These are phyloP conservation scores for Trilocha varians DNA, from an alignment of 2,888 invertebrate genomes.

Conservation along the genomic window DNA sequence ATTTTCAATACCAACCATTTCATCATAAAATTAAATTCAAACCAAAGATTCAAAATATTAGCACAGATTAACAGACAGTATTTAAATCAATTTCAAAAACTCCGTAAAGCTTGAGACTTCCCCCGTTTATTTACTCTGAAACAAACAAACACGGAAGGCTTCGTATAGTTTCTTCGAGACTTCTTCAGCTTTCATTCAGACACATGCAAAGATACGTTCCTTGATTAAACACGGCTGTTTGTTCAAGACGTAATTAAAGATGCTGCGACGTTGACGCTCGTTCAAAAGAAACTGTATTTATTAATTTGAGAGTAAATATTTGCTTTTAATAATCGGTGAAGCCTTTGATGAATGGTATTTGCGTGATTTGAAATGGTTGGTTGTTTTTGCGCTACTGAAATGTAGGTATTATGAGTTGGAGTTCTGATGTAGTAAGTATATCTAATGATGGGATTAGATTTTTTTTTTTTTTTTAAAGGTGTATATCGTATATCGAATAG, in stretches of 20 bases:
- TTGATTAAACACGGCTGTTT: slow-evolving; percentile 61
- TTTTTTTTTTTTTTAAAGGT: no score
- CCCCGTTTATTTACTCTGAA: slow-evolving; percentile 37
- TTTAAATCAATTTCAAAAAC: slow-evolving; percentile 9
- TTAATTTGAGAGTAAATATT: slow-evolving; percentile 66
- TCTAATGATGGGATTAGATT: no score
- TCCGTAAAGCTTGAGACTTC: slow-evolving; percentile 10
- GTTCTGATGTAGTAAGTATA: no score
- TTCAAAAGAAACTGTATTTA: slow-evolving; percentile 68
- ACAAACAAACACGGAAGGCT: slow-evolving; percentile 41
- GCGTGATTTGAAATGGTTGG: no score
- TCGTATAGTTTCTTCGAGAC: slow-evolving; percentile 58
- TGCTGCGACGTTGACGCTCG: slow-evolving; percentile 38
- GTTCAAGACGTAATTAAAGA: slow-evolving; percentile 60
- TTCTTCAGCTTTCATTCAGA: slow-evolving; percentile 62
- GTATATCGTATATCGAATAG: no score
- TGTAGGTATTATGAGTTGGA: no score
- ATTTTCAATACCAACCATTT: no score
- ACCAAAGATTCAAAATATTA: no score
- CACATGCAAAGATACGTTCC: slow-evolving; percentile 60
- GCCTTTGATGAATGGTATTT: slow-evolving; percentile 28
- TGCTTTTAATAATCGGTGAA: slow-evolving; percentile 55
- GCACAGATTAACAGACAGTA: no score
- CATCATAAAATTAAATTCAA: no score
- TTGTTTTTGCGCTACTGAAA: no score